Conservation (phyloP, 2,888 invertebrate genomes). For the Zygogramma bicolorata region DNA sequence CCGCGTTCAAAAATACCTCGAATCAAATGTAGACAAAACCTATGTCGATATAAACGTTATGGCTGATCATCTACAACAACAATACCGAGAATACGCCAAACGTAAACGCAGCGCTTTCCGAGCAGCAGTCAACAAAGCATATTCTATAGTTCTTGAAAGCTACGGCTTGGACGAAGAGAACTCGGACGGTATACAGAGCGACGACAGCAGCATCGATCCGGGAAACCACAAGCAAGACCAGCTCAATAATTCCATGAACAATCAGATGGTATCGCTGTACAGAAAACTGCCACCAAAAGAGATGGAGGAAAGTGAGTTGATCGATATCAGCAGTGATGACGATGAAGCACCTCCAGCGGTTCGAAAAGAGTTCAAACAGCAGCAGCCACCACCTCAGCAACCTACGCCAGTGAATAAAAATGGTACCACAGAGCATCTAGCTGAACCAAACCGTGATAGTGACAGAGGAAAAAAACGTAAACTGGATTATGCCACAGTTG, state of each 20-base stretch:
- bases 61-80: constrained; percentile 83
- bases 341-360: constrained; percentile 59
- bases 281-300: constrained; percentile 57
- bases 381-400: constrained; percentile 39
- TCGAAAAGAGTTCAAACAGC: not conserved
- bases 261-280: constrained; percentile 69
- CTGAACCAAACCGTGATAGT: constrained; percentile 61
- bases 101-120: constrained; percentile 86
- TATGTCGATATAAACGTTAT: constrained; percentile 87
- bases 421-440: constrained; percentile 61
- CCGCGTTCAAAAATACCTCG: constrained; percentile 77
- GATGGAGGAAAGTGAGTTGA: constrained; percentile 76
- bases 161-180: constrained; percentile 73
- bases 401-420: constrained; percentile 67
- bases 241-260: constrained; percentile 58
- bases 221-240: constrained; percentile 25
- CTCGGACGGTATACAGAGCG: constrained; percentile 68
- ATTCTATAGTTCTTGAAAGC: constrained; percentile 78
- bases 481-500: constrained; percentile 39
- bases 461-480: constrained; percentile 46
- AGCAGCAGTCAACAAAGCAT: constrained; percentile 81
- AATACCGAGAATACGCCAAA: constrained; percentile 82
- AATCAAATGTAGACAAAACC: constrained; percentile 83
- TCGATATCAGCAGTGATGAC: constrained; percentile 84
- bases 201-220: constrained; percentile 33